Evolutionary conservation across 23 tunicate genomes (phyloP).

Genomic region (Trididemnum nubilum): DNA sequence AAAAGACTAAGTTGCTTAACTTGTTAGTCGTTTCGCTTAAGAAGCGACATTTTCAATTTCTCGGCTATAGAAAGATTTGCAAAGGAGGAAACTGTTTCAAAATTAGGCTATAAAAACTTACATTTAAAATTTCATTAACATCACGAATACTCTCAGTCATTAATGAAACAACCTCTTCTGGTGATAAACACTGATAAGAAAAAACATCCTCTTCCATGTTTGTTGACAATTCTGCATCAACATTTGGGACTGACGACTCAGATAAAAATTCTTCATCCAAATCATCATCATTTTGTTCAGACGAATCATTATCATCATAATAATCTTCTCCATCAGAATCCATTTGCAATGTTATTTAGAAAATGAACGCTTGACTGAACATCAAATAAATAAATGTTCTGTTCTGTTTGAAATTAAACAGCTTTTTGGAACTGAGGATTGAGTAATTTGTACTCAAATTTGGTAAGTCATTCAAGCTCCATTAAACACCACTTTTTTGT

Average conservation of each 20-base stretch:
- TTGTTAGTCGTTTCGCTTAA: too few species aligned
- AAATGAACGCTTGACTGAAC: too few species aligned
- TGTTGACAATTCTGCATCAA: neutral
- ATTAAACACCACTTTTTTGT: too few species aligned
- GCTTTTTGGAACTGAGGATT: too few species aligned
- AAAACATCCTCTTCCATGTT: slow-evolving; percentile 49
- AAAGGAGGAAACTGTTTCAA: too few species aligned
- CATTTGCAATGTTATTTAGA: neutral
- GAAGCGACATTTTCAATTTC: too few species aligned
- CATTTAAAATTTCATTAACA: slow-evolving; percentile 68
- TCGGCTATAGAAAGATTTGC: too few species aligned
- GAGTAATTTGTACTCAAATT: too few species aligned
- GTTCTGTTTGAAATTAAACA: too few species aligned
- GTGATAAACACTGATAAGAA: slow-evolving; percentile 50
- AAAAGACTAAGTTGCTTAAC: too few species aligned
- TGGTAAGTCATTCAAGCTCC: too few species aligned
- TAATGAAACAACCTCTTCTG: slow-evolving; percentile 58
- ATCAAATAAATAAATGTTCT: too few species aligned
- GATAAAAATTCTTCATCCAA: slow-evolving; percentile 55
- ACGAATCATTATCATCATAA: slow-evolving; percentile 31
- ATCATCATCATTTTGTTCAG: slow-evolving; percentile 35
- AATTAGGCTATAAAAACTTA: slow-evolving; percentile 38
- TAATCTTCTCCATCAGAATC: slow-evolving; percentile 37
- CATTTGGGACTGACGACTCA: slow-evolving; percentile 2
- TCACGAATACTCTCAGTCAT: slow-evolving; percentile 59